These are phyloP conservation scores for Agonopterix alstromeriana DNA, from an alignment of 2,888 invertebrate genomes.

Conservation along the genomic window DNA sequence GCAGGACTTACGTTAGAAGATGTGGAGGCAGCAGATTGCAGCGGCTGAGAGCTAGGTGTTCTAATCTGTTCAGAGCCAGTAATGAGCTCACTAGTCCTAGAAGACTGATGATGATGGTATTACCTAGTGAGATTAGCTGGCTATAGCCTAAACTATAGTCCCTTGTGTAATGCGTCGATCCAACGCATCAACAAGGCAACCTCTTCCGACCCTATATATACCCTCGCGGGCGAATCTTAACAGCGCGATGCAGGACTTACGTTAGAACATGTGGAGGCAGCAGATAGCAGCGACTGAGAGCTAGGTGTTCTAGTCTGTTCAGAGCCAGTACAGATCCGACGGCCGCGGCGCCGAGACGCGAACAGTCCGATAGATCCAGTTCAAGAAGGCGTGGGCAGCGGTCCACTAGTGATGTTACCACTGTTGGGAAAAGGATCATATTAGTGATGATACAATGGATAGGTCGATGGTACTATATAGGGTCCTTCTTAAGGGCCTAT, in stretches of 20 bases:
- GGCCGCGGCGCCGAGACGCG: constrained; percentile 78
- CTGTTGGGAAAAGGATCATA: constrained; percentile 57
- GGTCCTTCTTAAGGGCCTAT: no score
- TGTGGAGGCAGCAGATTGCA: constrained; percentile 87
- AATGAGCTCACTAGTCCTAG: constrained; percentile 6
- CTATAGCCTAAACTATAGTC: no score
- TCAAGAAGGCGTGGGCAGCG: constrained; percentile 86
- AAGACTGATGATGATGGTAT: no score
- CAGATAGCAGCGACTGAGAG: constrained; percentile 88
- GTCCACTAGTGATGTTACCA: constrained; percentile 78
- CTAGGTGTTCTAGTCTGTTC: constrained; percentile 83
- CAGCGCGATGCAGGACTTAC: constrained; percentile 67
- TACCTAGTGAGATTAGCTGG: no score
- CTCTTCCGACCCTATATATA: neutral
- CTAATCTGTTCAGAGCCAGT: constrained; percentile 72
- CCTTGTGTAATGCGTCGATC: no score
- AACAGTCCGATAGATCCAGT: constrained; percentile 93
- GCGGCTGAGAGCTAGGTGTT: constrained; percentile 86
- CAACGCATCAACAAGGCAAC: neutral
- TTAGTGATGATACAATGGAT: no score
- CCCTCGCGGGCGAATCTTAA: neutral
- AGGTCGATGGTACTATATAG: no score
- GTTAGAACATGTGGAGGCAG: constrained; percentile 81
- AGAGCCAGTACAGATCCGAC: constrained; percentile 41
- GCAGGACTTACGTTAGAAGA: constrained; percentile 79